Conservation (phyloP, 2,888 invertebrate species). For the Meteorus cinctellus region DNA sequence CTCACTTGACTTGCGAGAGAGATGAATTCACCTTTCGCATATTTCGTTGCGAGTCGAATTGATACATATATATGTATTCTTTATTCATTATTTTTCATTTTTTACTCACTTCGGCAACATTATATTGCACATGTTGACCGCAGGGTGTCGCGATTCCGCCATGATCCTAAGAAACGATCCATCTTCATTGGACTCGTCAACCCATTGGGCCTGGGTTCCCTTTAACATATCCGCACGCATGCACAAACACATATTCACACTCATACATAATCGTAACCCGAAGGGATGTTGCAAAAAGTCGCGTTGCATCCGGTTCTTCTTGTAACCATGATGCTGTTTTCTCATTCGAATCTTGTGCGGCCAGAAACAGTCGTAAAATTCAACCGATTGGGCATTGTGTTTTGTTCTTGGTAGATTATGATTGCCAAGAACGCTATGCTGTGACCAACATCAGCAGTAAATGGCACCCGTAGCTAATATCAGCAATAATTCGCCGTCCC, state of each 20-base stretch:
- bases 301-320: constrained; percentile 61
- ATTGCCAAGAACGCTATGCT: constrained; percentile 55
- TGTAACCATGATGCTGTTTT: constrained; percentile 46
- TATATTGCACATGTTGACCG: constrained; percentile 22
- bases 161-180: constrained; percentile 33
- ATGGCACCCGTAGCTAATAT: constrained; percentile 68
- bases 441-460: constrained; percentile 46
- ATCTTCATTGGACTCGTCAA: constrained; percentile 47
- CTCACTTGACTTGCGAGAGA: neutral
- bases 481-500: constrained; percentile 64
- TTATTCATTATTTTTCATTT: neutral
- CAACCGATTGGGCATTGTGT: constrained; percentile 65
- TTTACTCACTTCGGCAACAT: neutral
- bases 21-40: constrained; percentile 24
- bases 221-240: neutral
- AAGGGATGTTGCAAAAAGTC: constrained; percentile 60
- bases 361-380: constrained; percentile 64
- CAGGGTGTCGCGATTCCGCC: constrained; percentile 29
- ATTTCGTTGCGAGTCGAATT: constrained; percentile 41
- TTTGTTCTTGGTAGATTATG: constrained; percentile 67
- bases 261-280: constrained; percentile 30
- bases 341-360: constrained; percentile 19
- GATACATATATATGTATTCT: neutral
- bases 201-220: constrained; percentile 38
- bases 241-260: neutral